Percentiles rank a stretch among this genome's conserved stretches.
Evolutionary conservation across 2,888 invertebrate genomes (phyloP).

Genomic region (Panorpa germanica): DNA sequence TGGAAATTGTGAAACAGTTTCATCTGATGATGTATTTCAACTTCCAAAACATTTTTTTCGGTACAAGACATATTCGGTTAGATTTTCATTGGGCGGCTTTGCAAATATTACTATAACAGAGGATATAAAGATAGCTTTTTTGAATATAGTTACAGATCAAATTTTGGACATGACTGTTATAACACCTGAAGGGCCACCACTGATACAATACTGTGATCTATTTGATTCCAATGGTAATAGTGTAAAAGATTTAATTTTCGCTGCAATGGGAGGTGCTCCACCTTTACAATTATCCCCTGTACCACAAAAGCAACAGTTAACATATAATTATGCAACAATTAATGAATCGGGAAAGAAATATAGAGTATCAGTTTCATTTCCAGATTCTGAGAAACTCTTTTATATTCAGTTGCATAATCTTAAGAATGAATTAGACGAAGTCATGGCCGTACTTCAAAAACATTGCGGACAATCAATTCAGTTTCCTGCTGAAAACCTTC

Average conservation of each 20-base stretch:
- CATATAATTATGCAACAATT: slow-evolving; percentile 19
- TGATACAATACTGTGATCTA: slow-evolving; percentile 57
- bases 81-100: slow-evolving; percentile 52
- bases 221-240: slow-evolving; percentile 39
- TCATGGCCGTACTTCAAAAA: slow-evolving; percentile 45
- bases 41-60: slow-evolving; percentile 53
- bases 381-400: slow-evolving; percentile 45
- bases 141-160: slow-evolving; percentile 41
- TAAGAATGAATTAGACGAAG: slow-evolving; percentile 34
- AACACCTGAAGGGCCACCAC: slow-evolving; percentile 45
- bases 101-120: slow-evolving; percentile 36
- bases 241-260: slow-evolving; percentile 16
- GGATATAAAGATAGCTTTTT: slow-evolving; percentile 50
- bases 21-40: slow-evolving; percentile 51
- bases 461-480: slow-evolving; percentile 33
- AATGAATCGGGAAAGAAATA: slow-evolving; percentile 19
- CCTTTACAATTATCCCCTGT: slow-evolving; percentile 5
- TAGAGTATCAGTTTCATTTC: slow-evolving; percentile 21
- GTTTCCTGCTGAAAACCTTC: slow-evolving; percentile 26
- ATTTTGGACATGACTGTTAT: slow-evolving; percentile 44
- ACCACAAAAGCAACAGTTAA: slow-evolving; percentile 22
- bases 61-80: slow-evolving; percentile 54
- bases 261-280: slow-evolving; percentile 16
- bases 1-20: slow-evolving; percentile 55
- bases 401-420: slow-evolving; percentile 50